Conservation (phyloP, 2,888 invertebrate genomes). For the Scaptodrosophila latifasciaeformis region DNA sequence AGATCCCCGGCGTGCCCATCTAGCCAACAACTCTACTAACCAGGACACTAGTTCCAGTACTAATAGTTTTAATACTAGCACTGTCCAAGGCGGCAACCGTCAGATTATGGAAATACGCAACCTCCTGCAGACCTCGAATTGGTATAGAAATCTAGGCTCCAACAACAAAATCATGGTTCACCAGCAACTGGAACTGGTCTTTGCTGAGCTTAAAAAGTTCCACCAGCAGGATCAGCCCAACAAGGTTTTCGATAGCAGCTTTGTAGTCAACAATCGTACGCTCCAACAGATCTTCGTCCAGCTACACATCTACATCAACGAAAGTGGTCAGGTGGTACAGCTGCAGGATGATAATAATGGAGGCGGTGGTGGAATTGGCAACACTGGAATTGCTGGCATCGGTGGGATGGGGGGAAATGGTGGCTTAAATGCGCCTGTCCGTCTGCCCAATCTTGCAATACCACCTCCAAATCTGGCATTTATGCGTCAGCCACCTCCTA, state of each 20-base stretch:
- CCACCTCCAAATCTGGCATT: conserved; percentile 59
- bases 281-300: conserved; percentile 80
- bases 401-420: conserved; percentile 13
- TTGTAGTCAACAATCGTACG: conserved; percentile 77
- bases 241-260: conserved; percentile 77
- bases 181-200: conserved; percentile 80
- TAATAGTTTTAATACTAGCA: conserved; percentile 69
- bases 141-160: conserved; percentile 83
- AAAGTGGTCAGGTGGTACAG: conserved; percentile 77
- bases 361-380: conserved; percentile 21
- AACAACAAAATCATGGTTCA: conserved; percentile 84
- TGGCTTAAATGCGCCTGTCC: conserved; percentile 37
- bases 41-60: not conserved
- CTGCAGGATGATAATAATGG: conserved; percentile 60
- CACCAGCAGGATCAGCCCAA: conserved; percentile 78
- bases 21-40: conserved; percentile 14
- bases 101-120: conserved; percentile 78
- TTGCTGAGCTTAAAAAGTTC: conserved; percentile 79
- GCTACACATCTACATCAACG: conserved; percentile 79
- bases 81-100: conserved; percentile 67
- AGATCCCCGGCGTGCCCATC: conserved; percentile 45
- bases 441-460: conserved; percentile 66
- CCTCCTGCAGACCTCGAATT: conserved; percentile 80
- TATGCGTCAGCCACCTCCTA: conserved; percentile 69
- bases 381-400: conserved; percentile 10